Evolutionary conservation across 2,797 vertebrate species (phyloP).

Genomic region (Botia kubotai): DNA sequence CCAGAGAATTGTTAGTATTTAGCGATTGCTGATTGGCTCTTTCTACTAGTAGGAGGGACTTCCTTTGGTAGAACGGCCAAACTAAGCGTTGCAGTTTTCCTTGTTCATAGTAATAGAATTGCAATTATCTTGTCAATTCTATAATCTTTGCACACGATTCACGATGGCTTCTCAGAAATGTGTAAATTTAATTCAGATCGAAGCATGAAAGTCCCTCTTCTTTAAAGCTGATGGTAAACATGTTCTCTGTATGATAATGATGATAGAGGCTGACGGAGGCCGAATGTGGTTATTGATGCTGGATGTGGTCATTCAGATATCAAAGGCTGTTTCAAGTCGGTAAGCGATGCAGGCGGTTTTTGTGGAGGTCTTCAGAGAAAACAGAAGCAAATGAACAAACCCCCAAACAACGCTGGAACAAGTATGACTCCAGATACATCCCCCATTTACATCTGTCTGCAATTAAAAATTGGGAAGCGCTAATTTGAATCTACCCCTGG

Average conservation of each 20-base stretch:
- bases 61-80: too few species aligned
- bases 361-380: constrained; percentile 22
- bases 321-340: constrained; percentile 22
- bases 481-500: background rate
- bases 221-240: constrained; percentile 2
- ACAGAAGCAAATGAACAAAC: background rate
- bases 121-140: too few species aligned
- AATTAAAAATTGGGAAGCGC: background rate
- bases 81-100: too few species aligned
- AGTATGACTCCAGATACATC: background rate
- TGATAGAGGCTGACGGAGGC: constrained; percentile 22
- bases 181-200: background rate
- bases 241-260: constrained; percentile 21
- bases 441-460: background rate
- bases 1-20: too few species aligned
- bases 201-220: constrained; percentile 31
- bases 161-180: background rate
- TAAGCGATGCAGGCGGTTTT: constrained; percentile 8
- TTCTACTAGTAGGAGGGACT: too few species aligned
- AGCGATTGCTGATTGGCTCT: too few species aligned
- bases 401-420: background rate
- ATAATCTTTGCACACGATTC: too few species aligned
- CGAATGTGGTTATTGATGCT: background rate
- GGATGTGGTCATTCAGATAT: background rate
- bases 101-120: too few species aligned